phyloP scores from a whole-genome alignment of 37 sponge, comb jelly and placozoan species.

The Haliclona indistincta region DNA sequence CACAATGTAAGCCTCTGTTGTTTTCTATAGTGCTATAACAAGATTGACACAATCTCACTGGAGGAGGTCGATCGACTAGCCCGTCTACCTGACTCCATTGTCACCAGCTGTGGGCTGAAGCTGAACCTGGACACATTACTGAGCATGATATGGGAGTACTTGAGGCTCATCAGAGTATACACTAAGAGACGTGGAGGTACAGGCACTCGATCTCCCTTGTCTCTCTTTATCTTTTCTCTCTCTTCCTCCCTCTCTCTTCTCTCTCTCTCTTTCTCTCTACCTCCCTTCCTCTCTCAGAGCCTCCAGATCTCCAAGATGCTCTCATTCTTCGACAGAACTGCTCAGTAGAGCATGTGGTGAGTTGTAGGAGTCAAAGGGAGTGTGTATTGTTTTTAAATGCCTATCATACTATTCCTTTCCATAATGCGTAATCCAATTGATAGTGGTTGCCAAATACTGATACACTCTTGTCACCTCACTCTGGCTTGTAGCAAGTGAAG shows the following conservation, averaged over 20 bases:
- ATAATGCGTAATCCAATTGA: too few species aligned
- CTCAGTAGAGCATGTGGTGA: slow-evolving; percentile 97
- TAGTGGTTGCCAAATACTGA: too few species aligned
- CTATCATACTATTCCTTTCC: too few species aligned
- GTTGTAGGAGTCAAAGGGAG: too few species aligned
- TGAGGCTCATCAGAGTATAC: slow-evolving; percentile 89
- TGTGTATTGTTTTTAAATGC: too few species aligned
- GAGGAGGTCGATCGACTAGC: slow-evolving; percentile 98
- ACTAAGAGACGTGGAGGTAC: slow-evolving; percentile 95
- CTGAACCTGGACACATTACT: slow-evolving; percentile 92
- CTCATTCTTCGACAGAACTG: slow-evolving; percentile 89
- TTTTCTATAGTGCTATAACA: slow-evolving; percentile 83
- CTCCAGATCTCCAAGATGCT: slow-evolving; percentile 87
- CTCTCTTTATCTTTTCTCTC: slow-evolving; percentile 13
- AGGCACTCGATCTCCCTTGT: too few species aligned
- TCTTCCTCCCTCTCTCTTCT: neutral
- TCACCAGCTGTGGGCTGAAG: slow-evolving; percentile 92
- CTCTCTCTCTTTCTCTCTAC: neutral
- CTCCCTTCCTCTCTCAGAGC: slow-evolving; percentile 44
- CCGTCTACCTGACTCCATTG: slow-evolving; percentile 80
- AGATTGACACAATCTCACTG: slow-evolving; percentile 93
- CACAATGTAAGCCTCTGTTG: too few species aligned
- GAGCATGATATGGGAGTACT: slow-evolving; percentile 87
- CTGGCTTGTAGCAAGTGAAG: too few species aligned
- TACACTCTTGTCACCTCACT: too few species aligned